Evolutionary conservation across 2,888 invertebrate genomes (phyloP).

Genomic region (Iselma pallidipennis): DNA sequence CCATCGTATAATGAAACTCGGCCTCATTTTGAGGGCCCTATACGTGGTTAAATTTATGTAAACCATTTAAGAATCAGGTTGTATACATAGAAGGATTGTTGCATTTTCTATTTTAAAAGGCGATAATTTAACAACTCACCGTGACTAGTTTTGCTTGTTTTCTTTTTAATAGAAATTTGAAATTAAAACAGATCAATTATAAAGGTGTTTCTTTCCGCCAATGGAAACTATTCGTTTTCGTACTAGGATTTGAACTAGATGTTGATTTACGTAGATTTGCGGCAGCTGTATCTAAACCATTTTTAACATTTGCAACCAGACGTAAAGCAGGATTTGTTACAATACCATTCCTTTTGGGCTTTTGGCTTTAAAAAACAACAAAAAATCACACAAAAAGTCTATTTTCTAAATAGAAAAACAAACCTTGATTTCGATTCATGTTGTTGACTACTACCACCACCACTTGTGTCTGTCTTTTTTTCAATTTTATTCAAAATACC

Average conservation of each 20-base stretch:
- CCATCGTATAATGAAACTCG: no score
- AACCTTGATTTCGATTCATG: constrained; percentile 41
- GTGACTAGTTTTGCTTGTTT: neutral
- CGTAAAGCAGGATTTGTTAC: constrained; percentile 86
- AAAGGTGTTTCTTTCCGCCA: constrained; percentile 86
- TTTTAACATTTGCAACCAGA: constrained; percentile 75
- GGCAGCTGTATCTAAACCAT: constrained; percentile 69
- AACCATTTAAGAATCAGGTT: no score
- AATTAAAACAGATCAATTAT: constrained; percentile 34
- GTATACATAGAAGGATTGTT: no score
- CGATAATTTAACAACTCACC: constrained; percentile 13
- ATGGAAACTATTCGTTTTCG: constrained; percentile 77
- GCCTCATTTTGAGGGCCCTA: no score
- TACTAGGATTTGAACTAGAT: constrained; percentile 64
- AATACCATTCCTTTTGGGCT: constrained; percentile 80
- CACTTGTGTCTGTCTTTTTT: neutral
- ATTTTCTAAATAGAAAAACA: neutral
- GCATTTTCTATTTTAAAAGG: no score
- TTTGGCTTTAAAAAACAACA: constrained; percentile 46
- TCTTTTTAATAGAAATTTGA: neutral
- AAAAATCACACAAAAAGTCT: neutral
- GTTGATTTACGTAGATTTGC: constrained; percentile 66
- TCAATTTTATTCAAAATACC: constrained; percentile 12
- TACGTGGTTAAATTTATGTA: no score
- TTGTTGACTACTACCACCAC: constrained; percentile 22